Evolutionary conservation across 2,888 invertebrate genomes (phyloP).

Genomic region (Rapana venosa): DNA sequence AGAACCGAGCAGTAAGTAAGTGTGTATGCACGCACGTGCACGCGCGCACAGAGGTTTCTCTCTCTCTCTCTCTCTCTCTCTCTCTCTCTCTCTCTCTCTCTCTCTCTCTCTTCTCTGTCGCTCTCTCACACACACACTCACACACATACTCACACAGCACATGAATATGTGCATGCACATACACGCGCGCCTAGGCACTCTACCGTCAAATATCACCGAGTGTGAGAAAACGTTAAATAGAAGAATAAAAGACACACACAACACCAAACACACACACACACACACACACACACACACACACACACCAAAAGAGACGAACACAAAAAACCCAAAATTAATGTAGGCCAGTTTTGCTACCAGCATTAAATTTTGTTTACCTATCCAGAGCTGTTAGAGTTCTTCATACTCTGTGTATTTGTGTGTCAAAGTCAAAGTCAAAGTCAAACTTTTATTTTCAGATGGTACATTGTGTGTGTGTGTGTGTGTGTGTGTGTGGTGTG

Average conservation of each 20-base stretch:
- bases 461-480: no score
- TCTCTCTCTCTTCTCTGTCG: constrained; percentile 7
- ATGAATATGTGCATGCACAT: no score
- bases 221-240: background rate
- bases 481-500: no score
- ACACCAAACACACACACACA: background rate
- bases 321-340: no score
- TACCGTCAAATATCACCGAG: background rate
- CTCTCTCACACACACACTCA: constrained; percentile 4
- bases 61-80: constrained; percentile 2
- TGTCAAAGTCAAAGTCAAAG: no score
- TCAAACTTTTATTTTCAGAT: no score
- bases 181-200: background rate
- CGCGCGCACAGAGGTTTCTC: background rate
- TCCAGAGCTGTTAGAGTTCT: no score
- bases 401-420: no score
- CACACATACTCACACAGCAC: background rate
- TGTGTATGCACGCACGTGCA: no score
- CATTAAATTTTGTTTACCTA: no score
- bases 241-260: background rate
- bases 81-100: constrained; percentile 3
- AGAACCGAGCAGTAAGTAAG: no score
- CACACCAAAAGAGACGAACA: background rate
- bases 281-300: constrained; percentile 1
- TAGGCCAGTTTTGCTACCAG: no score